These are phyloP conservation scores for Hyposoter dolosus DNA, from an alignment of 2,888 invertebrate species.

Conservation along the genomic window DNA sequence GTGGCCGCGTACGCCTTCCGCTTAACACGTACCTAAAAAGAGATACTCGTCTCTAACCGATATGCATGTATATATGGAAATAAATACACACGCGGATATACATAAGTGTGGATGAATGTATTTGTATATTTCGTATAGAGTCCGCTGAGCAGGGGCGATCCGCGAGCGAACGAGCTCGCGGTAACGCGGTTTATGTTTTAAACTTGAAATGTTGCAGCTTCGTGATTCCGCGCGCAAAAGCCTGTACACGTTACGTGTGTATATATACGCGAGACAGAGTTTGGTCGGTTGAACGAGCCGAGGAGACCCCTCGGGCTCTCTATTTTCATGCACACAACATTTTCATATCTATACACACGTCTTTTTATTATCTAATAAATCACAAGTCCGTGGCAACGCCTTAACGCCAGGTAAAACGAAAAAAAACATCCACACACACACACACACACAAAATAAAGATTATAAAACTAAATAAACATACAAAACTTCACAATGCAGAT, in stretches of 20 bases:
- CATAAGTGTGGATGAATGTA: background rate
- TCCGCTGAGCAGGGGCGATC: conserved; percentile 32
- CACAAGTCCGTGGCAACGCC: conserved; percentile 19
- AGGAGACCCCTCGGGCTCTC: conserved; percentile 26
- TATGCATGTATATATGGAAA: conserved; percentile 26
- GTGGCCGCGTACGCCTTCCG: conserved; percentile 73
- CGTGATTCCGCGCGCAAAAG: conserved; percentile 69
- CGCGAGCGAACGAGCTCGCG: conserved; percentile 56
- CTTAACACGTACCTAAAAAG: conserved; percentile 76
- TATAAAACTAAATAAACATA: conserved; percentile 1
- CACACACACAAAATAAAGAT: background rate
- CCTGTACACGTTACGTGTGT: background rate
- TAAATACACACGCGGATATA: background rate
- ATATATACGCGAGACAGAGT: conserved; percentile 20
- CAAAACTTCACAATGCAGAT: background rate
- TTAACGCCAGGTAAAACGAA: background rate
- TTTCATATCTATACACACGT: background rate
- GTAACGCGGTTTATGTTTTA: conserved; percentile 69
- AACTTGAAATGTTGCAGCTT: conserved; percentile 73
- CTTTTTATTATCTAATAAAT: conserved; percentile 24
- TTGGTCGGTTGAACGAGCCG: conserved; percentile 34
- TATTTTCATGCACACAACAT: conserved; percentile 21
- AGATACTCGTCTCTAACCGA: conserved; percentile 67
- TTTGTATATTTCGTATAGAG: background rate
- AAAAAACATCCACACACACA: background rate